Percentiles rank a stretch among this genome's conserved stretches.
phyloP scores from a whole-genome alignment of 2,888 invertebrate species.

The Tuta absoluta region DNA sequence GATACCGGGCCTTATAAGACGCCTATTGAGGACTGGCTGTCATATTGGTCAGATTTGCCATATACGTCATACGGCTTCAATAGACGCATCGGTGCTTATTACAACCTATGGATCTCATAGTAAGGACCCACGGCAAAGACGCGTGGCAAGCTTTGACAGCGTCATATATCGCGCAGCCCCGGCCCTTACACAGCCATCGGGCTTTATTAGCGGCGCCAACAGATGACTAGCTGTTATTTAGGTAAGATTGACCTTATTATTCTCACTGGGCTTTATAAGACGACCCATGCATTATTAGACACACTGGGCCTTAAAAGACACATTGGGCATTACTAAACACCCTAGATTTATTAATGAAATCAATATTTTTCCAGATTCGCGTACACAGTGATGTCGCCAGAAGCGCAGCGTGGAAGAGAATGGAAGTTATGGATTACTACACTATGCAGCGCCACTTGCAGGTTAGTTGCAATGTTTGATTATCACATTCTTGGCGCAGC shows the following conservation, averaged over 20 bases:
- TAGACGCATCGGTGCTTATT: too few relatives aligned
- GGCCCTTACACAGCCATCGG: too few relatives aligned
- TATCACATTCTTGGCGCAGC: not conserved
- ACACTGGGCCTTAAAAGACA: not conserved
- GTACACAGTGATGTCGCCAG: conserved; percentile 62
- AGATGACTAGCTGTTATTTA: too few relatives aligned
- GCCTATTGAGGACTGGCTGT: conserved; percentile 88
- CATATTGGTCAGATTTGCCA: conserved; percentile 86
- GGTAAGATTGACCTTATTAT: not conserved
- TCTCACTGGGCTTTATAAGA: not conserved
- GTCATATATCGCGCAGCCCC: too few relatives aligned
- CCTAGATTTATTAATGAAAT: not conserved
- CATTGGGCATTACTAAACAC: not conserved
- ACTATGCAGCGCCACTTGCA: conserved; percentile 66
- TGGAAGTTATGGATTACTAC: conserved; percentile 67
- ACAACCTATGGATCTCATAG: too few relatives aligned
- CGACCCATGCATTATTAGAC: too few relatives aligned
- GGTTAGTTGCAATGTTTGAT: conserved; percentile 54
- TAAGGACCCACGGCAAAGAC: too few relatives aligned
- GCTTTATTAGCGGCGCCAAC: too few relatives aligned
- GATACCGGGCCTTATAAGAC: conserved; percentile 41
- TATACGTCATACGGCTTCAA: too few relatives aligned
- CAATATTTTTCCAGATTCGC: conserved; percentile 55
- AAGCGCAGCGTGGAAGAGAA: conserved; percentile 65
- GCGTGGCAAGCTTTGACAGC: too few relatives aligned